Conservation (phyloP, 2,888 invertebrate species). For the Xylocampa areola region DNA sequence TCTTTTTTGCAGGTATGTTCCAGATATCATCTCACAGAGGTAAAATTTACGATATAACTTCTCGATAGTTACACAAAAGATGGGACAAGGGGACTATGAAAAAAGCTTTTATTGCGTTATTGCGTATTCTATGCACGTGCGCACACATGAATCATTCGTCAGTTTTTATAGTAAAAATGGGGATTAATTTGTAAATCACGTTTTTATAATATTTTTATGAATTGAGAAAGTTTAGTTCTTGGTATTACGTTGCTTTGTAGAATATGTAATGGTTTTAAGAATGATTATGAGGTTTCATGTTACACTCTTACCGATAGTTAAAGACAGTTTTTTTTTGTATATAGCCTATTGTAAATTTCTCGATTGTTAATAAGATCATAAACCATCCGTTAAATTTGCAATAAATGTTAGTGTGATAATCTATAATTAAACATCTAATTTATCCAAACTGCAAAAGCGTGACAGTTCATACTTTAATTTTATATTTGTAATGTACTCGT, state of each 20-base stretch:
- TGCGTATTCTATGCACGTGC: constrained; percentile 48
- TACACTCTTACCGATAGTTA: no score
- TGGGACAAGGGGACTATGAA: constrained; percentile 9
- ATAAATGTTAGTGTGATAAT: constrained; percentile 30
- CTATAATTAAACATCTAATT: constrained; percentile 24
- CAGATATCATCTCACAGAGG: constrained; percentile 59
- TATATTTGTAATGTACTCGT: constrained; percentile 46
- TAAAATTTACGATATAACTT: constrained; percentile 60
- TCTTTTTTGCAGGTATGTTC: constrained; percentile 69
- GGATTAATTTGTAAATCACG: constrained; percentile 37
- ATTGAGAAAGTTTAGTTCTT: background rate
- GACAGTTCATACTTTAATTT: constrained; percentile 40
- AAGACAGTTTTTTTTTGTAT: no score
- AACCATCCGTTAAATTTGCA: no score
- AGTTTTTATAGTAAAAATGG: constrained; percentile 37
- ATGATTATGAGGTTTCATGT: no score
- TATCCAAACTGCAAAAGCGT: constrained; percentile 30
- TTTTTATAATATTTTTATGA: constrained; percentile 17
- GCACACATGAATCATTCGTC: constrained; percentile 34
- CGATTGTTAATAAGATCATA: no score
- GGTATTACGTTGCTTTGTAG: no score
- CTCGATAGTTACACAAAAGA: constrained; percentile 48
- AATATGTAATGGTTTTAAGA: no score
- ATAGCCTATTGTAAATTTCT: no score
- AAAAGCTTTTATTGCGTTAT: constrained; percentile 45